phyloP scores from a whole-genome alignment of 2,888 invertebrate genomes.

The Busseola fusca region DNA sequence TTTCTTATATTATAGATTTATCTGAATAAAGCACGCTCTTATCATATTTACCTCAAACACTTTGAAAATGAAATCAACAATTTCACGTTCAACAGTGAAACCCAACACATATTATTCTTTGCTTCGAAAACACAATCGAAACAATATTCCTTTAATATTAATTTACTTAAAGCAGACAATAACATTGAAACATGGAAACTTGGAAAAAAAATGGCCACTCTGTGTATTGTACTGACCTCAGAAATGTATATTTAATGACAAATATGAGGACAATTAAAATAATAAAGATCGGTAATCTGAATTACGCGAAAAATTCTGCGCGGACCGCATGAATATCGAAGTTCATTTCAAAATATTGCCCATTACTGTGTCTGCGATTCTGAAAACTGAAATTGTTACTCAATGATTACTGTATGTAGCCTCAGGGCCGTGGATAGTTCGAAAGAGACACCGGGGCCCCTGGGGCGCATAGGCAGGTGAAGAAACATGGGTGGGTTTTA shows the following conservation, averaged over 20 bases:
- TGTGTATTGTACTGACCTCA: conserved; percentile 54
- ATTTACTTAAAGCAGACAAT: conserved; percentile 48
- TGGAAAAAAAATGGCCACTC: conserved; percentile 68
- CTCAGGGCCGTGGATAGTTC: no score
- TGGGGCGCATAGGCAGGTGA: no score
- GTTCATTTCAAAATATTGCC: conserved; percentile 31
- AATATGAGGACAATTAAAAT: conserved; percentile 49
- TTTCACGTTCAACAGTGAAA: not conserved
- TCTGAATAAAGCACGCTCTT: not conserved
- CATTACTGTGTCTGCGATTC: conserved; percentile 28
- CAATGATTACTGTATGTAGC: conserved; percentile 1
- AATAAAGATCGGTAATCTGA: conserved; percentile 44
- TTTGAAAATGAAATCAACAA: not conserved
- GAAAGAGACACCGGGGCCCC: no score
- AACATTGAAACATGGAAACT: conserved; percentile 43
- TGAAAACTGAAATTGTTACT: conserved; percentile 14
- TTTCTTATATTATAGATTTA: no score
- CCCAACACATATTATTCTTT: conserved; percentile 23
- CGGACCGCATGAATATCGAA: conserved; percentile 1
- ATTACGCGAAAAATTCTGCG: conserved; percentile 36
- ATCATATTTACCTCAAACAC: not conserved
- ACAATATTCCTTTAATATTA: conserved; percentile 45
- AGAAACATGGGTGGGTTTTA: no score
- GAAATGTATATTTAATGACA: conserved; percentile 64
- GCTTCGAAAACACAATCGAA: conserved; percentile 26